Evolutionary conservation across 1,140 invertebrate species (phyloP).

Genomic region (Aphidius gifuensis): DNA sequence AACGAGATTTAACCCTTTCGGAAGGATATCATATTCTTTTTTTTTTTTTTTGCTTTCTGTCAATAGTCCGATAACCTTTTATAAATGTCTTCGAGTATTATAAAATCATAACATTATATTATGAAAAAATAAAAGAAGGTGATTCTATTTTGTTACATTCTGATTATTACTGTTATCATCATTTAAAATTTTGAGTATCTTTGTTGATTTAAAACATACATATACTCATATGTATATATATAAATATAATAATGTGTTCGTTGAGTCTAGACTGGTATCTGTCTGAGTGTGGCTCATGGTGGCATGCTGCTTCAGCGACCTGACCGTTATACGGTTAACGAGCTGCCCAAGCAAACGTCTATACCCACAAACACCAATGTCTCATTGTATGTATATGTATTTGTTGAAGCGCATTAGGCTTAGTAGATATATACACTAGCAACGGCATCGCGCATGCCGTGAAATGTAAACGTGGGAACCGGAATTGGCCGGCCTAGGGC

Average conservation of each 20-base stretch:
- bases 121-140: no score
- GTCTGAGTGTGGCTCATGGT: slow-evolving; percentile 11
- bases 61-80: slow-evolving; percentile 21
- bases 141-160: no score
- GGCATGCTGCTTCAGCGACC: slow-evolving; percentile 36
- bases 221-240: no score
- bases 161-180: no score
- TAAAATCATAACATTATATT: no score
- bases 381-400: slow-evolving; percentile 12
- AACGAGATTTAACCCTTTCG: slow-evolving; percentile 19
- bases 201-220: no score
- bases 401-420: slow-evolving; percentile 24
- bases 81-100: neutral
- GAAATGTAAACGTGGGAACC: slow-evolving; percentile 58
- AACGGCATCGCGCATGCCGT: slow-evolving; percentile 54
- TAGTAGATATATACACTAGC: slow-evolving; percentile 31
- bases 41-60: slow-evolving; percentile 1
- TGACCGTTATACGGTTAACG: slow-evolving; percentile 53
- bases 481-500: slow-evolving; percentile 50
- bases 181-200: no score
- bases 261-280: slow-evolving; percentile 6
- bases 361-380: slow-evolving; percentile 10
- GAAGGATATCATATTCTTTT: slow-evolving; percentile 20
- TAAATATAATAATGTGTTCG: no score
- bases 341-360: slow-evolving; percentile 38